These are phyloP conservation scores for Drosophila mercatorum DNA, from an alignment of 2,888 invertebrate species.

Conservation along the genomic window DNA sequence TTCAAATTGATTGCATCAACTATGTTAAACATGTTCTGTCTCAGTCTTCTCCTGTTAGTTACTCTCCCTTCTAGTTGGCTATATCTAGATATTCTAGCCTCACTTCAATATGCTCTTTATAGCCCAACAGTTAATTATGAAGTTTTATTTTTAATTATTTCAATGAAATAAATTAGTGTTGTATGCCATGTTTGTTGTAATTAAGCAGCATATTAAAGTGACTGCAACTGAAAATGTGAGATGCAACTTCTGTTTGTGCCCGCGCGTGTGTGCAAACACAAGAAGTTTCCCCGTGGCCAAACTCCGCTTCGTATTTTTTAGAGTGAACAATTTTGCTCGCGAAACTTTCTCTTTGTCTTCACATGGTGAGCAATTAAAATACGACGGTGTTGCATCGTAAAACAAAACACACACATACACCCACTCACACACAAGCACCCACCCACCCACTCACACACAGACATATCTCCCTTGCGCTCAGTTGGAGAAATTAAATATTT, in stretches of 20 bases:
- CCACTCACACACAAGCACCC: no score
- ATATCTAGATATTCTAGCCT: no score
- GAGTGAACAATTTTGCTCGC: constrained; percentile 9
- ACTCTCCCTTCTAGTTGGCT: not conserved
- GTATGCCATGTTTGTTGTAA: not conserved
- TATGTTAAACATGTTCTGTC: not conserved
- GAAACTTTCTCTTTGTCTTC: constrained; percentile 40
- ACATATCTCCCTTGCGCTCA: not conserved
- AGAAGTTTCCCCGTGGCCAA: not conserved
- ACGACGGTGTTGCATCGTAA: constrained; percentile 15
- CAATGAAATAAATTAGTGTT: no score
- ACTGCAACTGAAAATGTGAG: not conserved
- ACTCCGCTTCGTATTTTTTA: not conserved
- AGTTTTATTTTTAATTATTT: no score
- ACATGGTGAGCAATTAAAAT: constrained; percentile 61
- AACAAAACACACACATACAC: not conserved
- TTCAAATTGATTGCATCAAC: not conserved
- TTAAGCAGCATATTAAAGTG: not conserved
- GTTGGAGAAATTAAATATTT: constrained; percentile 15
- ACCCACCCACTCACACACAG: not conserved
- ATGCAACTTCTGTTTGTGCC: not conserved
- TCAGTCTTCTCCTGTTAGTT: not conserved
- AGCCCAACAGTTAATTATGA: not conserved
- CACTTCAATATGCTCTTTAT: not conserved
- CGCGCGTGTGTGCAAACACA: not conserved